phyloP scores from a whole-genome alignment of 2,797 vertebrate species.

The Perodicticus potto region DNA sequence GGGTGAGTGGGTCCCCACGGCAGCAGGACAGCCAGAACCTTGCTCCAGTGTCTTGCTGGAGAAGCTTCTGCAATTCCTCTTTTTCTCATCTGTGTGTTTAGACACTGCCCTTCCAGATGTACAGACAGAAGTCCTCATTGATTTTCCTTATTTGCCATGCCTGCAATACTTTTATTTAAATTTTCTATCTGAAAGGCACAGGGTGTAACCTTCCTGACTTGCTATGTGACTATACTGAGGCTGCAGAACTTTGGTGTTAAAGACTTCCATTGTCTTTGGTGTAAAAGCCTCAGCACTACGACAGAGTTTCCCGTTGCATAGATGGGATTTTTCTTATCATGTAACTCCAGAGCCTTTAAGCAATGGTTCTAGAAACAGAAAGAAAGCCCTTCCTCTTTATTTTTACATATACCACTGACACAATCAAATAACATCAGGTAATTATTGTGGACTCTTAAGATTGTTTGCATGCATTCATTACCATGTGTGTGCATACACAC shows the following conservation, averaged over 20 bases:
- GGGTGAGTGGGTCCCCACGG: too few species aligned
- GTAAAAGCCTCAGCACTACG: constrained; percentile 40
- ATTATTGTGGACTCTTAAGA: not conserved
- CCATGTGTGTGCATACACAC: not conserved
- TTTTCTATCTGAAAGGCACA: constrained; percentile 27
- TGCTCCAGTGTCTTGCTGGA: accelerated
- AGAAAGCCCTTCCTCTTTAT: not conserved
- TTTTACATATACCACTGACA: not conserved
- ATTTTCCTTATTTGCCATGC: not conserved
- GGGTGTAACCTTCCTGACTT: not conserved
- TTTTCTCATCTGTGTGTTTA: not conserved
- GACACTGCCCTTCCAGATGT: not conserved
- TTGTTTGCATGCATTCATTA: not conserved
- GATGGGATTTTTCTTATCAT: constrained; percentile 8
- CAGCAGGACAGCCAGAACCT: not conserved
- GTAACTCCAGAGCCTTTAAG: constrained; percentile 1
- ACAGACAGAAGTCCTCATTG: not conserved
- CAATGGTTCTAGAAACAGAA: constrained; percentile 30
- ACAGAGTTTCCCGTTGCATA: not conserved
- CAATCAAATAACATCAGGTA: not conserved
- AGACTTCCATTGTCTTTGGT: not conserved
- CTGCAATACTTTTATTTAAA: constrained; percentile 31
- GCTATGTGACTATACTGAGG: constrained; percentile 29
- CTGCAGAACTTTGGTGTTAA: not conserved
- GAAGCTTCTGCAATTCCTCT: not conserved